These are phyloP conservation scores for Callionymus lyra DNA, from an alignment of 2,113 vertebrate genomes.

Conservation along the genomic window DNA sequence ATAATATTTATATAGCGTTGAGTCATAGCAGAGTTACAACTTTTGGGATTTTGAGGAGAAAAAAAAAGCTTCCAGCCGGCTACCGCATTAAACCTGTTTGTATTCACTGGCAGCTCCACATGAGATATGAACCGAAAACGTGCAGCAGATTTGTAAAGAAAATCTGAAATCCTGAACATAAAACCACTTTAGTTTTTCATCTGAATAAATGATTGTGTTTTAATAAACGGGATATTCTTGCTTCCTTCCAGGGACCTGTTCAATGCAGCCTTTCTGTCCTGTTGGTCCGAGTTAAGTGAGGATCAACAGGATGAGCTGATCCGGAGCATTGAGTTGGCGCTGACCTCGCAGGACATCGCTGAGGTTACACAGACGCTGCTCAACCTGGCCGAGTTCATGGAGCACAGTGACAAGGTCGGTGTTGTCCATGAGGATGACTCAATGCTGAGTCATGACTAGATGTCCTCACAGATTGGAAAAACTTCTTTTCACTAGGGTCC, in stretches of 20 bases:
- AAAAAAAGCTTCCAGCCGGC: too few relatives aligned
- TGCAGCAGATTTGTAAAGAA: conserved; percentile 6
- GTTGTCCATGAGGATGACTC: neutral
- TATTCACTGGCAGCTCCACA: conserved; percentile 8
- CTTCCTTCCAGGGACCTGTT: conserved; percentile 80
- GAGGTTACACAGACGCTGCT: conserved; percentile 97
- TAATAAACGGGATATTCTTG: neutral
- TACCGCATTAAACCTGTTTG: conserved; percentile 1
- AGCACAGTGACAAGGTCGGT: conserved; percentile 95
- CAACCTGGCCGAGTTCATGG: conserved; percentile 98
- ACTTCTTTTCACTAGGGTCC: conserved; percentile 75
- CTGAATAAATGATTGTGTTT: neutral
- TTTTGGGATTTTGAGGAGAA: too few relatives aligned
- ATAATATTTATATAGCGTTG: neutral
- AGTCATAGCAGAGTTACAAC: too few relatives aligned
- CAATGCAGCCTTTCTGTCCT: conserved; percentile 95
- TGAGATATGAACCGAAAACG: conserved; percentile 8
- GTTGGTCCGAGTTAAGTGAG: conserved; percentile 96
- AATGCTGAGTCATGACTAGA: too few relatives aligned
- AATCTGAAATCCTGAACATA: too few relatives aligned
- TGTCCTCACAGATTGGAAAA: too few relatives aligned
- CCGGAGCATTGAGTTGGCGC: conserved; percentile 89
- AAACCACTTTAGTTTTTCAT: too few relatives aligned
- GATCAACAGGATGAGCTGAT: conserved; percentile 98
- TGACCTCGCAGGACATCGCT: conserved; percentile 95